phyloP scores from a whole-genome alignment of 2,113 vertebrate species.

The Puffinus mauretanicus region DNA sequence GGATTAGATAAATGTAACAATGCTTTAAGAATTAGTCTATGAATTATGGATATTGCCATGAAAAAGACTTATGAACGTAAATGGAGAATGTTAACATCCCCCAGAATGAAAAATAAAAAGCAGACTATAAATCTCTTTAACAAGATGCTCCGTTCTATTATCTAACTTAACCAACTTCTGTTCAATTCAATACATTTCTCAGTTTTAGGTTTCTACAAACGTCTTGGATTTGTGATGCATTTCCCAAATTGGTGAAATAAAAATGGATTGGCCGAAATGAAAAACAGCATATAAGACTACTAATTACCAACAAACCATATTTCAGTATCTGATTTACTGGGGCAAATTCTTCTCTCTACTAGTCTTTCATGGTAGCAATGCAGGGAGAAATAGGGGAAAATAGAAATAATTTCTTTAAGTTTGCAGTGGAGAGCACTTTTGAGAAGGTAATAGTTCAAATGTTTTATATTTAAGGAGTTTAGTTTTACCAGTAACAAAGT shows the following conservation, averaged over 20 bases:
- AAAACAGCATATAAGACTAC: neutral
- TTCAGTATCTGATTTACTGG: neutral
- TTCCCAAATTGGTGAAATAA: neutral
- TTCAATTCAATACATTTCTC: neutral
- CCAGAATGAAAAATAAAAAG: neutral
- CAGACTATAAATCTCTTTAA: neutral
- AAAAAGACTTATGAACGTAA: neutral
- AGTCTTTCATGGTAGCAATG: neutral
- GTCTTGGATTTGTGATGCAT: neutral
- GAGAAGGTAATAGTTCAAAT: neutral
- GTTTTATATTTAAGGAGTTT: neutral
- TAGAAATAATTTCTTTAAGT: neutral
- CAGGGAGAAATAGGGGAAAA: neutral
- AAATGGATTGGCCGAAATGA: neutral
- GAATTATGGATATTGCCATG: neutral
- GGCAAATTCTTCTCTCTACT: neutral
- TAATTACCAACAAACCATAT: neutral
- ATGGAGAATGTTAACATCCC: neutral
- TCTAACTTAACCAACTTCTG: neutral
- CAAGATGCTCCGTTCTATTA: neutral
- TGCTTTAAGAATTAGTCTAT: slow-evolving; percentile 9
- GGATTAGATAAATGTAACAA: neutral
- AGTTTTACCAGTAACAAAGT: neutral
- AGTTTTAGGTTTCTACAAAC: neutral
- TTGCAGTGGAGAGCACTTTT: neutral